Percentiles rank a stretch among this genome's conserved stretches.
Evolutionary conservation across 2,113 vertebrate genomes (phyloP).

Genomic region (Aepyceros melampus): DNA sequence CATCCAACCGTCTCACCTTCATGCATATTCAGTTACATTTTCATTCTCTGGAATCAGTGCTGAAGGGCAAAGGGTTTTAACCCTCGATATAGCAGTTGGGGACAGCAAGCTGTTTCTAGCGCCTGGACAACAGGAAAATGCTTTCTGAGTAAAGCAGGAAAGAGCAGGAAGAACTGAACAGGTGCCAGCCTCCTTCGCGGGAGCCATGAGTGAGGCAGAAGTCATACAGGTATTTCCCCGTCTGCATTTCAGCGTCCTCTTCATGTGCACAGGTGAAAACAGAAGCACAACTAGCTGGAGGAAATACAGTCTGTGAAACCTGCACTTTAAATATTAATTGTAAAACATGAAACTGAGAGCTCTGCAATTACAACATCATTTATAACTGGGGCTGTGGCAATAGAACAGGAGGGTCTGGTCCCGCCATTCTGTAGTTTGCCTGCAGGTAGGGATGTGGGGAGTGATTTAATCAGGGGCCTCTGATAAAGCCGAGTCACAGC

Average conservation of each 20-base stretch:
- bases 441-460: neutral
- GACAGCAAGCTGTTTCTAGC: neutral
- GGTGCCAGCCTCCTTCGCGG: neutral
- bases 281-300: neutral
- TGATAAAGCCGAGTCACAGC: neutral
- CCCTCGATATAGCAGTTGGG: rapidly evolving
- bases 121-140: neutral
- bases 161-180: neutral
- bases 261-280: neutral
- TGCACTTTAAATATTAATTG: neutral
- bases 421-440: rapidly evolving
- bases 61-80: neutral
- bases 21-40: neutral
- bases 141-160: neutral
- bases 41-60: neutral
- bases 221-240: neutral
- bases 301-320: neutral
- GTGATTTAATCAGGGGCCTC: neutral
- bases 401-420: neutral
- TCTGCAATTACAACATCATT: neutral
- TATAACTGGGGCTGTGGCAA: rapidly evolving
- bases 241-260: neutral
- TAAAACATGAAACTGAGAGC: neutral
- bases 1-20: neutral
- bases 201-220: neutral